phyloP scores from a whole-genome alignment of 2,113 vertebrate genomes.

The Piprites chloris region DNA sequence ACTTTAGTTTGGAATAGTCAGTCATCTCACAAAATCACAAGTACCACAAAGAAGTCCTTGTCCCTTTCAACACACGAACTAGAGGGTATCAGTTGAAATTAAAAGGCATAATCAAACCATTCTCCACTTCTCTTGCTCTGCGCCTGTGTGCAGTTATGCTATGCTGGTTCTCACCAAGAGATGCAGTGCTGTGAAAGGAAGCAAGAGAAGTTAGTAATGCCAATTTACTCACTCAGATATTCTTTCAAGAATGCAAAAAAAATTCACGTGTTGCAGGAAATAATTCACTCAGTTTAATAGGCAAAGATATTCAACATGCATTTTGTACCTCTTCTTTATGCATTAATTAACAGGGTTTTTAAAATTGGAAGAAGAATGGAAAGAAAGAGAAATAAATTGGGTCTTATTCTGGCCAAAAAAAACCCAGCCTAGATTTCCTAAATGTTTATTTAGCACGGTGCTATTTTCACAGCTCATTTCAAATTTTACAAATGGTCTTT shows the following conservation, averaged over 20 bases:
- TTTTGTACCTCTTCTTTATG: background rate
- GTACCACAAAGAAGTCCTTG: background rate
- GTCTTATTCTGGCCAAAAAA: background rate
- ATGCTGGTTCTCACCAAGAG: fast-evolving
- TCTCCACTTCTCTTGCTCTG: background rate
- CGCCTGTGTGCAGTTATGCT: background rate
- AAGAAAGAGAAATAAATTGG: background rate
- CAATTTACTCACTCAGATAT: background rate
- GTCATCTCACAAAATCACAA: background rate
- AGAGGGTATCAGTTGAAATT: background rate
- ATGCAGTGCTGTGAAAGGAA: background rate
- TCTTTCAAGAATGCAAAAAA: background rate
- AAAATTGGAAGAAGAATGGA: background rate
- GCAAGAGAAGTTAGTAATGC: background rate
- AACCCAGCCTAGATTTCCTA: background rate
- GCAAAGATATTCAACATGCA: background rate
- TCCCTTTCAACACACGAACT: background rate
- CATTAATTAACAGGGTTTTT: background rate
- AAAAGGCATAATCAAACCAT: background rate
- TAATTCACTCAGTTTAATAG: background rate
- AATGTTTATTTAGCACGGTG: background rate
- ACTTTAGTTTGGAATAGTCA: background rate
- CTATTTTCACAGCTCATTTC: constrained; percentile 1
- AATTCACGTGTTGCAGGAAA: background rate
- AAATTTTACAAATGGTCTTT: background rate